phyloP scores from a whole-genome alignment of 1,140 invertebrate species.

The Globodera rostochiensis region DNA sequence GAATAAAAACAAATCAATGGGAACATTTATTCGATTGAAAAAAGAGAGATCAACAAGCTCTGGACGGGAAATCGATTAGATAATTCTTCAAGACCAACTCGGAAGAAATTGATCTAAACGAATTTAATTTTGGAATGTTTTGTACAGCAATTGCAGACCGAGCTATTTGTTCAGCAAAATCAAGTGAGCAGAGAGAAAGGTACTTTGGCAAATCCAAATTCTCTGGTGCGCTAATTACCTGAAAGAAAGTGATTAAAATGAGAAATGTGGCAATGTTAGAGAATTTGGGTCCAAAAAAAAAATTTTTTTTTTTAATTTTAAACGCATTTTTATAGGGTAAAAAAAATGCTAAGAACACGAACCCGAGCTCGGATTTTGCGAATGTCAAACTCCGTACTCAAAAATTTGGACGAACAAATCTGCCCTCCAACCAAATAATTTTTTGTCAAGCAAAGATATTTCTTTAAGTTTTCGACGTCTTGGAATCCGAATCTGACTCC shows the following conservation, averaged over 20 bases:
- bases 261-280: too few relatives aligned
- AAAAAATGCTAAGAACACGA: too few relatives aligned
- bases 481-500: too few relatives aligned
- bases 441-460: too few relatives aligned
- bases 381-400: neutral
- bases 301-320: neutral
- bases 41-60: constrained; percentile 2
- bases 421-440: too few relatives aligned
- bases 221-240: constrained; percentile 25
- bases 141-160: neutral
- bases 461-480: too few relatives aligned
- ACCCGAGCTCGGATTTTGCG: neutral
- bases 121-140: neutral
- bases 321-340: neutral
- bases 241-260: neutral
- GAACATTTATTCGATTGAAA: neutral
- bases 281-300: constrained; percentile 15
- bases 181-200: constrained; percentile 26
- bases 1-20: neutral
- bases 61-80: constrained; percentile 15
- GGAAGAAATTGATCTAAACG: constrained; percentile 7
- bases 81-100: constrained; percentile 20
- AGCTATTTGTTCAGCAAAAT: constrained; percentile 33
- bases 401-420: too few relatives aligned
- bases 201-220: constrained; percentile 37